A percentile compares a stretch with the other conserved stretches of the same genome.
These are phyloP conservation scores for Amazona ochrocephala DNA, from an alignment of 2,797 vertebrate species.

Conservation along the genomic window DNA sequence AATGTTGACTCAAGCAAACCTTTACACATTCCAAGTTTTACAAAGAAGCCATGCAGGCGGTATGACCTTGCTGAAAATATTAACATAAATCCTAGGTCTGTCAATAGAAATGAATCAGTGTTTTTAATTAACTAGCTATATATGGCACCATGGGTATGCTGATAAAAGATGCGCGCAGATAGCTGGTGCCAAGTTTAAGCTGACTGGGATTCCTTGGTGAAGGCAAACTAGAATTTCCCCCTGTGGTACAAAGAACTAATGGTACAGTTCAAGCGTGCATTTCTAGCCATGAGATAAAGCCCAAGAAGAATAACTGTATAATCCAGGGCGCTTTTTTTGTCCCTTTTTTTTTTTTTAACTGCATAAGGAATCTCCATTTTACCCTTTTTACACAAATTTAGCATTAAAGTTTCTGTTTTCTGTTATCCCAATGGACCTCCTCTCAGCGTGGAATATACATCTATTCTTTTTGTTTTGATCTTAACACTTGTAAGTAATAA, in stretches of 20 bases:
- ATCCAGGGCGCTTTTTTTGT: background rate
- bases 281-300: constrained; percentile 4
- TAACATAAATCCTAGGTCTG: background rate
- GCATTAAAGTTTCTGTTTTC: constrained; percentile 62
- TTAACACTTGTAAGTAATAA: constrained; percentile 78
- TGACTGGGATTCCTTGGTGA: background rate
- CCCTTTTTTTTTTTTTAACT: background rate
- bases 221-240: background rate
- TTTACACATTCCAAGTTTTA: background rate
- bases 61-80: background rate
- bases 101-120: background rate
- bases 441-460: constrained; percentile 66
- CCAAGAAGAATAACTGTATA: constrained; percentile 6
- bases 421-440: constrained; percentile 43
- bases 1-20: background rate
- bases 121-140: constrained; percentile 7
- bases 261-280: background rate
- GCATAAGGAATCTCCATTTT: constrained; percentile 39
- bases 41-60: background rate
- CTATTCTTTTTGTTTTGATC: constrained; percentile 71
- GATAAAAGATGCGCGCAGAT: background rate
- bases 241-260: background rate
- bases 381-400: constrained; percentile 65
- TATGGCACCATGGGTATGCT: background rate
- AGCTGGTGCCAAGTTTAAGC: background rate